Percentiles rank a stretch among this genome's conserved stretches.
These are phyloP conservation scores for Drosophila auraria DNA, from an alignment of 1,140 invertebrate species.

Conservation along the genomic window DNA sequence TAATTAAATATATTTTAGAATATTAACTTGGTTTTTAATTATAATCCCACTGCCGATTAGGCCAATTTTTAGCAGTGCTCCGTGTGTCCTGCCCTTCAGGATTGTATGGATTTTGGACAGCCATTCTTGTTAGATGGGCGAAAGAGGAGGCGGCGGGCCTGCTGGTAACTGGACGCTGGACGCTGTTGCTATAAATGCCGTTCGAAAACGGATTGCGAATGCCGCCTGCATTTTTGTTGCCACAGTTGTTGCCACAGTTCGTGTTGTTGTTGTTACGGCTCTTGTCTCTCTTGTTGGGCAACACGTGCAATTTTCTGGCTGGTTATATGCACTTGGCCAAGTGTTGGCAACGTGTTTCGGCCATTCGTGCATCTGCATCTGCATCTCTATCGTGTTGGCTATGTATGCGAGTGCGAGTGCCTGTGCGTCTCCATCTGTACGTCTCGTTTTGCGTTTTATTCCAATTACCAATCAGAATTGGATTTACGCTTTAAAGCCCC, in stretches of 20 bases:
- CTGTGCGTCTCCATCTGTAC: conserved; percentile 1
- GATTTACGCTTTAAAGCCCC: conserved; percentile 67
- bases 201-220: conserved; percentile 69
- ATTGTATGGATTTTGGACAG: conserved; percentile 37
- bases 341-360: conserved; percentile 54
- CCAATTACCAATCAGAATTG: conserved; percentile 77
- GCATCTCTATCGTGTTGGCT: conserved; percentile 9
- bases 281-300: conserved; percentile 29
- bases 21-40: not conserved
- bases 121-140: conserved; percentile 41
- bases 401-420: conserved; percentile 3
- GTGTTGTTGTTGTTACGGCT: conserved; percentile 6
- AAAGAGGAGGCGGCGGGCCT: conserved; percentile 28
- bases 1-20: not conserved
- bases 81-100: conserved; percentile 6
- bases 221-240: conserved; percentile 39
- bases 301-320: conserved; percentile 67
- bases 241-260: not conserved
- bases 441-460: conserved; percentile 59
- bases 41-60: fast-evolving
- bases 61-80: not conserved
- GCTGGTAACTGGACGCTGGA: not conserved
- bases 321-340: conserved; percentile 32
- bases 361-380: conserved; percentile 23
- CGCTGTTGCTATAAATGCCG: conserved; percentile 62